phyloP scores from a whole-genome alignment of 1,140 invertebrate species.

The Dinothrombium tinctorium region DNA sequence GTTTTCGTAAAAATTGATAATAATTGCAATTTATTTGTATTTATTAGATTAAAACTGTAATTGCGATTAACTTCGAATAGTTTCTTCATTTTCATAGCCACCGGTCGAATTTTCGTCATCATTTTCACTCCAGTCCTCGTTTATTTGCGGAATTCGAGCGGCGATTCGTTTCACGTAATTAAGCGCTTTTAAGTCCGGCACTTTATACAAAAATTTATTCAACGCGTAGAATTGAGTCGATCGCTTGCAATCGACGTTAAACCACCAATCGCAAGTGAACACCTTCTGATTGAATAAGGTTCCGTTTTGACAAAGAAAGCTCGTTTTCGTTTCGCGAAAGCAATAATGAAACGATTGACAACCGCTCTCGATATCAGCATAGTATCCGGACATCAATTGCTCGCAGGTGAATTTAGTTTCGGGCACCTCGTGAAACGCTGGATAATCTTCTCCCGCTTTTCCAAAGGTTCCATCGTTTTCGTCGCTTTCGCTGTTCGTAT shows the following conservation, averaged over 20 bases:
- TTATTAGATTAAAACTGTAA: too few species aligned
- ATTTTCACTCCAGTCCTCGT: too few species aligned
- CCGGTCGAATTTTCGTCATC: too few species aligned
- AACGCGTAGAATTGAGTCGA: background rate
- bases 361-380: constrained; percentile 12
- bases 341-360: constrained; percentile 50
- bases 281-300: constrained; percentile 17
- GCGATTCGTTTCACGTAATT: too few species aligned
- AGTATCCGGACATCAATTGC: constrained; percentile 9
- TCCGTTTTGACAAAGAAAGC: constrained; percentile 18
- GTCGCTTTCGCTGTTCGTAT: too few species aligned
- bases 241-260: constrained; percentile 48
- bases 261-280: constrained; percentile 38
- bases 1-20: too few species aligned
- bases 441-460: constrained; percentile 18
- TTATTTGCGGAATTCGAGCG: too few species aligned
- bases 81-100: too few species aligned
- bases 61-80: too few species aligned
- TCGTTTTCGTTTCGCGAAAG: constrained; percentile 47
- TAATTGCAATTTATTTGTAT: too few species aligned
- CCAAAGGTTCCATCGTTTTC: background rate
- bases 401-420: background rate
- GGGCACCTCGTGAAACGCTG: constrained; percentile 12
- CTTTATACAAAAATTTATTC: background rate
- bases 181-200: too few species aligned